phyloP scores from a whole-genome alignment of 1,140 invertebrate species.

The Phortica variegata region DNA sequence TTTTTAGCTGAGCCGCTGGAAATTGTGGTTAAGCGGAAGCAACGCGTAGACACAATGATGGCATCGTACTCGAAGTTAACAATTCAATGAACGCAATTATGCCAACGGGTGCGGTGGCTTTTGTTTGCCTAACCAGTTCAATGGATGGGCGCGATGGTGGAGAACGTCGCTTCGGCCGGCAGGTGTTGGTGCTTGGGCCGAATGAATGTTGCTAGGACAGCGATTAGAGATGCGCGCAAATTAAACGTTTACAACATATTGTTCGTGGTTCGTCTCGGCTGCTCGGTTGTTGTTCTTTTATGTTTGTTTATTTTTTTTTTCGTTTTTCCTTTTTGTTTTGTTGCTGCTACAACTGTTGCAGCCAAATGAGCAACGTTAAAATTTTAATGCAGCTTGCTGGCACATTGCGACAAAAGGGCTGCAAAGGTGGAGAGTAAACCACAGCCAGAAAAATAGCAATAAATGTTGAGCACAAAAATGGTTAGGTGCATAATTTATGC shows the following conservation, averaged over 20 bases:
- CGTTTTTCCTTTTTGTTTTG: too few relatives aligned
- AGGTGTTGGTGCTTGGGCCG: background rate
- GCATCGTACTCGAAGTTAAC: slow-evolving; percentile 41
- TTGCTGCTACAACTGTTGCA: background rate
- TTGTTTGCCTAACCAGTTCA: slow-evolving; percentile 1
- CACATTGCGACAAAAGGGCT: background rate
- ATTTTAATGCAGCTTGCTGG: background rate
- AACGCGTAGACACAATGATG: slow-evolving; percentile 18
- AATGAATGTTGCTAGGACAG: slow-evolving; percentile 38
- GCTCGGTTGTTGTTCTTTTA: too few relatives aligned
- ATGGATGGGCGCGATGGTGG: too few relatives aligned
- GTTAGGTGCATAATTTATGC: slow-evolving; percentile 50
- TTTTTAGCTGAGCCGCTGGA: slow-evolving; percentile 37
- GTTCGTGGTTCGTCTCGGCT: slow-evolving; percentile 28
- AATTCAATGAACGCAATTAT: slow-evolving; percentile 55
- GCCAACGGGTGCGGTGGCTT: slow-evolving; percentile 1
- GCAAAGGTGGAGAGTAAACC: slow-evolving; percentile 1
- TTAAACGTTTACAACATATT: slow-evolving; percentile 54
- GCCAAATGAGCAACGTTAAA: background rate
- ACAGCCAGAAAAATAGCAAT: slow-evolving; percentile 22
- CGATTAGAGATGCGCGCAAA: slow-evolving; percentile 46
- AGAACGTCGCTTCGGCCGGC: background rate
- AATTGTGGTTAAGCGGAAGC: slow-evolving; percentile 28
- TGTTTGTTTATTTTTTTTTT: background rate
- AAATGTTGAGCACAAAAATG: slow-evolving; percentile 36